Evolutionary conservation across 1,140 invertebrate genomes (phyloP).

Genomic region (Chlorops oryzae): DNA sequence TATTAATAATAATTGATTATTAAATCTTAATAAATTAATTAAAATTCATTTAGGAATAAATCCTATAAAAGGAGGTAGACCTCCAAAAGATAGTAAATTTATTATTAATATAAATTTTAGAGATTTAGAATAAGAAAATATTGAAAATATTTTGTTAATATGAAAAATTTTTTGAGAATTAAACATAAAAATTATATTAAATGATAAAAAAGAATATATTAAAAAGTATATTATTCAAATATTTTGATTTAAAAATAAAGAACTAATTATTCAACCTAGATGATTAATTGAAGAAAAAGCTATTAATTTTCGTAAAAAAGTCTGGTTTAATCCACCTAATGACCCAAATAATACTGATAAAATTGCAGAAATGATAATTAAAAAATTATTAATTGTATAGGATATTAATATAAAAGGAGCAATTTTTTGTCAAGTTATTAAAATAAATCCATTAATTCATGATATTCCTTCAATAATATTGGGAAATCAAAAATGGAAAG

Average conservation of each 20-base stretch:
- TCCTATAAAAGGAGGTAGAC: conserved; percentile 52
- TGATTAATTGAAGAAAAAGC: too few species aligned
- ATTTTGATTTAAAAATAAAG: conserved; percentile 42
- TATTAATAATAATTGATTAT: conserved; percentile 42
- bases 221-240: conserved; percentile 48
- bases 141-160: conserved; percentile 50
- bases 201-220: conserved; percentile 46
- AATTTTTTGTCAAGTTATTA: conserved; percentile 2
- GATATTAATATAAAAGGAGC: background rate
- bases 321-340: conserved; percentile 50
- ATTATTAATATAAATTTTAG: conserved; percentile 48
- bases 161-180: conserved; percentile 46
- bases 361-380: conserved; percentile 39
- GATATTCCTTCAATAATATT: conserved; percentile 42
- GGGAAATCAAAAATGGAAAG: conserved; percentile 49
- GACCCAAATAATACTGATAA: conserved; percentile 43
- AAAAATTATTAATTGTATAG: conserved; percentile 19
- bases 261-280: too few species aligned
- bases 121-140: conserved; percentile 38
- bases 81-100: conserved; percentile 52
- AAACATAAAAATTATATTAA: conserved; percentile 47
- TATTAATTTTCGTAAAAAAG: conserved; percentile 51
- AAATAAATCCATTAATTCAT: conserved; percentile 41
- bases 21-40: conserved; percentile 48
- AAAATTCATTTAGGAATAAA: conserved; percentile 53